Evolutionary conservation across 2,888 invertebrate species (phyloP).

Genomic region (Epinotia demarniana): DNA sequence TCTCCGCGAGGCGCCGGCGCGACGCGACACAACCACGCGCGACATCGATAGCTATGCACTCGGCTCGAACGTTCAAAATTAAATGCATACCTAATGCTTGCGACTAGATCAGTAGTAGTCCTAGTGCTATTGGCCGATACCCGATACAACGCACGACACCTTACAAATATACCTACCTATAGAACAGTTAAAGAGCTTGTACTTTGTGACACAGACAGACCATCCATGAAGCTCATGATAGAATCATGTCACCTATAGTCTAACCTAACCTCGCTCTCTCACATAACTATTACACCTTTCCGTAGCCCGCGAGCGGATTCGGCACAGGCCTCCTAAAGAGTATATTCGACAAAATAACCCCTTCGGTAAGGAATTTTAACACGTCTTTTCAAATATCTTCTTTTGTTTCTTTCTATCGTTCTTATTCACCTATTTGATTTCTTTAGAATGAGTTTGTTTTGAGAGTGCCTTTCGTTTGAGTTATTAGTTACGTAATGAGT

Average conservation of each 20-base stretch:
- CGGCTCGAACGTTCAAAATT: constrained; percentile 82
- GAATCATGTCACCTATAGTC: constrained; percentile 75
- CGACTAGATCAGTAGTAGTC: constrained; percentile 82
- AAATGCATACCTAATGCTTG: constrained; percentile 80
- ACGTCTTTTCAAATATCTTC: constrained; percentile 77
- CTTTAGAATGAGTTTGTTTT: constrained; percentile 71
- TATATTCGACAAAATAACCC: constrained; percentile 86
- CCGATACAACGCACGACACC: constrained; percentile 82
- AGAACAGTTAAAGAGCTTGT: constrained; percentile 83
- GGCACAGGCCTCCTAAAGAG: constrained; percentile 86
- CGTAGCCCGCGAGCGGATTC: constrained; percentile 85
- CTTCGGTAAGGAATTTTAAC: constrained; percentile 86
- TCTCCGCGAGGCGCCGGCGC: constrained; percentile 65
- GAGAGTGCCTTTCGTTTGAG: constrained; percentile 70
- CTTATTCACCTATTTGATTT: constrained; percentile 67
- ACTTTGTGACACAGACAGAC: constrained; percentile 84
- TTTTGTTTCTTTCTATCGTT: constrained; percentile 71
- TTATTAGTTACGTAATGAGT: constrained; percentile 71
- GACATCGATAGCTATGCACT: constrained; percentile 82
- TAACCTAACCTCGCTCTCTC: constrained; percentile 81
- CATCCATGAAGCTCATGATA: constrained; percentile 73
- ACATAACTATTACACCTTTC: constrained; percentile 85
- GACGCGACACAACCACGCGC: constrained; percentile 77
- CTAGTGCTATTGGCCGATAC: constrained; percentile 84
- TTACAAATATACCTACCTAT: constrained; percentile 73